A percentile compares a stretch with the other conserved stretches of the same genome.
Conservation (phyloP, 2,888 invertebrate genomes). For the Mellilla xanthometata region DNA sequence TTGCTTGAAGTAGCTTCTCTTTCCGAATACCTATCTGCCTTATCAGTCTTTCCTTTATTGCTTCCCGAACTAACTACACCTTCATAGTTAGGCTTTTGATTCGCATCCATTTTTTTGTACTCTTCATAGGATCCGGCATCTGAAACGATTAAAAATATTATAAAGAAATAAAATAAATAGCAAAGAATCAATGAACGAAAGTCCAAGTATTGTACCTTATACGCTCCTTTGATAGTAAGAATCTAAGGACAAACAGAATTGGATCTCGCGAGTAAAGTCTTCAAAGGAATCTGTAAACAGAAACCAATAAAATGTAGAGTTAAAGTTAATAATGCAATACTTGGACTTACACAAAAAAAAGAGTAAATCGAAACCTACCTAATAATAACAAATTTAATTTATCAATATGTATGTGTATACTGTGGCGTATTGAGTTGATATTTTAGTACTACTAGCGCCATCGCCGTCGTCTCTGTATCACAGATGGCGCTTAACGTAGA, state of each 20-base stretch:
- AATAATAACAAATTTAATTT: too few species aligned
- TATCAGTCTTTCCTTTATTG: constrained; percentile 36
- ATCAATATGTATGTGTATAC: too few species aligned
- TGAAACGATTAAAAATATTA: constrained; percentile 39
- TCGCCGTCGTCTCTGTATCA: too few species aligned
- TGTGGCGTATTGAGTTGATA: too few species aligned
- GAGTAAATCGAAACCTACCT: too few species aligned
- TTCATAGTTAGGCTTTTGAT: constrained; percentile 49
- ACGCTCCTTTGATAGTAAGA: constrained; percentile 33
- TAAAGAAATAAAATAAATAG: too few species aligned
- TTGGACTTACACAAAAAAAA: constrained; percentile 22
- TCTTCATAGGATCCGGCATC: constrained; percentile 88
- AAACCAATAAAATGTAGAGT: constrained; percentile 31
- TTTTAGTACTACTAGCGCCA: too few species aligned
- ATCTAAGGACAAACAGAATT: constrained; percentile 39
- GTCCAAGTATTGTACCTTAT: constrained; percentile 45
- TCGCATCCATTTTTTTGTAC: constrained; percentile 80
- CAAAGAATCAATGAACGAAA: not conserved
- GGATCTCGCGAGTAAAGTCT: constrained; percentile 45
- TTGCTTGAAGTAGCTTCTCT: constrained; percentile 23
- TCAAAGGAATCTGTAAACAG: constrained; percentile 52
- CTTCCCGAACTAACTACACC: constrained; percentile 42
- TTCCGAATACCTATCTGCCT: constrained; percentile 21
- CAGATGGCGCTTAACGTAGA: too few species aligned
- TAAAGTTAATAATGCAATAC: constrained; percentile 24